Conservation (phyloP, 2,797 vertebrate genomes). For the Coendou prehensilis region DNA sequence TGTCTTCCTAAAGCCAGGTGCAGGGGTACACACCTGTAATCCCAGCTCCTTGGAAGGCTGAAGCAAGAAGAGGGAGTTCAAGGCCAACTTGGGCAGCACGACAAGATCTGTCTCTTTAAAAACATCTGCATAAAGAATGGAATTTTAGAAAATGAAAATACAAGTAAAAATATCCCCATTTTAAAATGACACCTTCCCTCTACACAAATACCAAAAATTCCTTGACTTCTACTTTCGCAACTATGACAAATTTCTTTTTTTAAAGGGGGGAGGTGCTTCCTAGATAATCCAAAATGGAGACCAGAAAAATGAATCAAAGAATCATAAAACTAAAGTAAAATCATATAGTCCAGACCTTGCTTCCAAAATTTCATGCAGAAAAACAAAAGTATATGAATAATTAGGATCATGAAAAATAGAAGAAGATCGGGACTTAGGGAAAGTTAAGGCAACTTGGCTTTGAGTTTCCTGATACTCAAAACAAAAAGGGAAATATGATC, state of each 20-base stretch:
- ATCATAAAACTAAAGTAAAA: slow-evolving; percentile 54
- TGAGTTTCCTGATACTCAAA: slow-evolving; percentile 39
- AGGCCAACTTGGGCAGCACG: background rate
- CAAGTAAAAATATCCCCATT: slow-evolving; percentile 41
- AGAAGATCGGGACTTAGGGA: background rate
- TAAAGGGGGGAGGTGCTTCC: background rate
- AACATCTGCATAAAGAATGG: background rate
- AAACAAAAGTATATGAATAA: slow-evolving; percentile 71
- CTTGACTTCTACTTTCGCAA: background rate
- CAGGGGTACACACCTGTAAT: background rate
- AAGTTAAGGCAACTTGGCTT: slow-evolving; percentile 34
- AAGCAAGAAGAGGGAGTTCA: background rate
- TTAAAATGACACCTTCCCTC: slow-evolving; percentile 47
- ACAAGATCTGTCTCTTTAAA: background rate
- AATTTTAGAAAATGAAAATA: slow-evolving; percentile 36
- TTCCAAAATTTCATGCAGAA: slow-evolving; percentile 36
- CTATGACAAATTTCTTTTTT: slow-evolving; percentile 26
- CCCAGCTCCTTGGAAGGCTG: background rate
- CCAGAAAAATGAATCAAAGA: slow-evolving; percentile 45
- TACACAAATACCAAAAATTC: slow-evolving; percentile 46
- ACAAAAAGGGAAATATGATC: slow-evolving; percentile 49
- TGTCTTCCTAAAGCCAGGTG: background rate
- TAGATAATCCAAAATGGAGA: slow-evolving; percentile 42
- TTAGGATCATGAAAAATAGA: slow-evolving; percentile 42
- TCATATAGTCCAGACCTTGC: background rate